These are phyloP conservation scores for Cyanoliseus patagonus DNA, from an alignment of 2,113 vertebrate species.

Conservation along the genomic window DNA sequence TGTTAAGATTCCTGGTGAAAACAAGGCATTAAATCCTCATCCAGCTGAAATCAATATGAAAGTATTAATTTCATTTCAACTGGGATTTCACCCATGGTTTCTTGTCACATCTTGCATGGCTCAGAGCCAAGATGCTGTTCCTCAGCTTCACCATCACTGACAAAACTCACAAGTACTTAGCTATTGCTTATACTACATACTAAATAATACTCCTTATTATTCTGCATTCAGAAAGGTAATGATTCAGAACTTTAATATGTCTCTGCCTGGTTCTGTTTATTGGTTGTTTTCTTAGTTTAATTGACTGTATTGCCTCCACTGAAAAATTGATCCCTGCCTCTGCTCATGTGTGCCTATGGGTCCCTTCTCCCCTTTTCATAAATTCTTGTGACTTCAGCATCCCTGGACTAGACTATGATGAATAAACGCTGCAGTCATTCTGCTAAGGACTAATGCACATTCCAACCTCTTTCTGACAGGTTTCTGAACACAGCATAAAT, in stretches of 20 bases:
- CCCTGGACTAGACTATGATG: slow-evolving; percentile 18
- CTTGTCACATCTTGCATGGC: background rate
- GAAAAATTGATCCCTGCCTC: slow-evolving; percentile 15
- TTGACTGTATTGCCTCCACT: background rate
- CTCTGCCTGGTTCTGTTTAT: slow-evolving; percentile 9
- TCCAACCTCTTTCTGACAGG: slow-evolving; percentile 29
- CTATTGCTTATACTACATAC: background rate
- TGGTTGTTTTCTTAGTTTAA: slow-evolving; percentile 18
- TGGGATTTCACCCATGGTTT: background rate
- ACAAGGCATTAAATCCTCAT: background rate
- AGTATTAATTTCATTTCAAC: background rate
- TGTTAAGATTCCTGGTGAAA: background rate
- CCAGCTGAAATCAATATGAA: background rate
- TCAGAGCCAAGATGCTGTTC: background rate
- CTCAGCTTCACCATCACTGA: background rate
- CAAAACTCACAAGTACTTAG: background rate
- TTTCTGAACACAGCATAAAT: slow-evolving; percentile 14
- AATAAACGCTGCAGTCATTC: slow-evolving; percentile 55
- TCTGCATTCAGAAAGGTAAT: background rate
- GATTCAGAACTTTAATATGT: slow-evolving; percentile 35
- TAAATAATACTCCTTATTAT: background rate
- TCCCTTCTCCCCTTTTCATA: background rate
- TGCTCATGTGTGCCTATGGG: background rate
- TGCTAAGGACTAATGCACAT: slow-evolving; percentile 1
- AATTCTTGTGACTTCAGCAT: slow-evolving; percentile 29